Conservation (phyloP, 2,888 invertebrate genomes). For the Lacanobia oleracea region DNA sequence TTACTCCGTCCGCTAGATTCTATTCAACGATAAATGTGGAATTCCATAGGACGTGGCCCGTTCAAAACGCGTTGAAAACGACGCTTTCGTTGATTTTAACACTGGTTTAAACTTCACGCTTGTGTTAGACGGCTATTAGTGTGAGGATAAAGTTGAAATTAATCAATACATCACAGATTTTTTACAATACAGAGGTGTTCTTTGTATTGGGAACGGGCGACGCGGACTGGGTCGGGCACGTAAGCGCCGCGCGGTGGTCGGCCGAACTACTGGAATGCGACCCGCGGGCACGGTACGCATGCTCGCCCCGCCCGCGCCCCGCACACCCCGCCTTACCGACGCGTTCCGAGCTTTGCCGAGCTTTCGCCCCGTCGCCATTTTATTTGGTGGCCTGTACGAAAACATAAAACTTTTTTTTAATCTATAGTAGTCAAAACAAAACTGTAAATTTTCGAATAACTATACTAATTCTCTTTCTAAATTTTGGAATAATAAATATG, state of each 20-base stretch:
- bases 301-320: slow-evolving; percentile 76
- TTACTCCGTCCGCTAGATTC: slow-evolving; percentile 87
- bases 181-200: slow-evolving; percentile 89
- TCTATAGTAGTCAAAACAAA: background rate
- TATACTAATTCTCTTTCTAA: background rate
- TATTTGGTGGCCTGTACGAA: slow-evolving; percentile 34
- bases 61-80: slow-evolving; percentile 77
- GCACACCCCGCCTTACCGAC: slow-evolving; percentile 70
- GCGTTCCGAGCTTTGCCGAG: slow-evolving; percentile 82
- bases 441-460: background rate
- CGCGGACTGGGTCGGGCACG: slow-evolving; percentile 75
- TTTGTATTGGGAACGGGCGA: slow-evolving; percentile 87
- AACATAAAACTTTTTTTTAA: background rate
- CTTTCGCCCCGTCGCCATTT: slow-evolving; percentile 73
- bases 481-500: slow-evolving; percentile 2
- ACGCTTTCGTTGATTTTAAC: slow-evolving; percentile 73
- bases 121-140: slow-evolving; percentile 72
- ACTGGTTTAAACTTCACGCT: slow-evolving; percentile 69
- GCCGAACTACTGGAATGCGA: slow-evolving; percentile 89
- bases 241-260: slow-evolving; percentile 83
- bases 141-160: slow-evolving; percentile 85
- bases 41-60: slow-evolving; percentile 89
- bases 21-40: slow-evolving; percentile 90
- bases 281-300: slow-evolving; percentile 84
- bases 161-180: slow-evolving; percentile 91